Conservation (phyloP, 2,888 invertebrate genomes). For the Xestoiulus laeticollis region DNA sequence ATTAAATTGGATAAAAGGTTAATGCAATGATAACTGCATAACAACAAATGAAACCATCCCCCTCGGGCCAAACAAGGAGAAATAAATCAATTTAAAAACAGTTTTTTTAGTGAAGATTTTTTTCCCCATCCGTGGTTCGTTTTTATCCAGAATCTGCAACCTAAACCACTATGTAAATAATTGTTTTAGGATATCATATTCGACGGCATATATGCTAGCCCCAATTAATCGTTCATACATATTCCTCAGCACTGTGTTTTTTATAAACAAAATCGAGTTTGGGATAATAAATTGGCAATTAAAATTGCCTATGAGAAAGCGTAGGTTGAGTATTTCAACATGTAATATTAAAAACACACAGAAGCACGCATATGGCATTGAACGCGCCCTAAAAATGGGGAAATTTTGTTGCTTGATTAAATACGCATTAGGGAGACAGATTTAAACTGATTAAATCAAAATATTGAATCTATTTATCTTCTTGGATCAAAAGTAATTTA, state of each 20-base stretch:
- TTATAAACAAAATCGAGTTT: not conserved
- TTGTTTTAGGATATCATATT: slow-evolving; percentile 33
- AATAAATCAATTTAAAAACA: not conserved
- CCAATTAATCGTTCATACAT: not conserved
- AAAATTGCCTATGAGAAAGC: not conserved
- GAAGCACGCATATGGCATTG: not conserved
- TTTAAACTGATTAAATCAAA: slow-evolving; percentile 33
- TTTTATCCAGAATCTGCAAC: not conserved
- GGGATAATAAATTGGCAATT: not conserved
- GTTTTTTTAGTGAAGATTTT: not conserved
- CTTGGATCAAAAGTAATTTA: not conserved
- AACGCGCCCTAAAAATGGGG: not conserved
- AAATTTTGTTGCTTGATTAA: not conserved
- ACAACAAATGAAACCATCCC: not conserved
- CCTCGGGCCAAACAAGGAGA: not conserved
- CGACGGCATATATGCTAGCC: not conserved
- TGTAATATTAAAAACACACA: slow-evolving; percentile 3
- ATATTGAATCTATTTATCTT: slow-evolving; percentile 34
- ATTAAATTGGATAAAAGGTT: not conserved
- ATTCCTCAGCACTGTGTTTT: not conserved
- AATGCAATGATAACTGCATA: not conserved
- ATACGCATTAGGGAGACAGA: slow-evolving; percentile 2
- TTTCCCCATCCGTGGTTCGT: not conserved
- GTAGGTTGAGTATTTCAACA: not conserved
- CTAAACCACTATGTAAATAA: not conserved